These are phyloP conservation scores for Eupithecia centaureata DNA, from an alignment of 2,888 invertebrate genomes.

Conservation along the genomic window DNA sequence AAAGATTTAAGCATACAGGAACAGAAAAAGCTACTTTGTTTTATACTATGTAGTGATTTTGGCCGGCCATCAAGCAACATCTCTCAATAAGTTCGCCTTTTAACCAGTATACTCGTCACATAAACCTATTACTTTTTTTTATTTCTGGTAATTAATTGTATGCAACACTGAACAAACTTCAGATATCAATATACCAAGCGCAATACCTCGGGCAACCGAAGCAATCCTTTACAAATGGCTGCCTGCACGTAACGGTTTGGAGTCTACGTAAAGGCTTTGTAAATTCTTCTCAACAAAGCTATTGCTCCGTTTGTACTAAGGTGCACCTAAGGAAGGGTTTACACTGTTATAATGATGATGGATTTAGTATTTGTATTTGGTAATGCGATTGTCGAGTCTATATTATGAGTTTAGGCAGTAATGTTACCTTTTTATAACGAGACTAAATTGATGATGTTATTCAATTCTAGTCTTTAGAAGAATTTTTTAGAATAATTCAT, in stretches of 20 bases:
- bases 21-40: too few species aligned
- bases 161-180: neutral
- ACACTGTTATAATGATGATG: neutral
- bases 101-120: too few species aligned
- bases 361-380: neutral
- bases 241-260: neutral
- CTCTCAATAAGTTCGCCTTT: too few species aligned
- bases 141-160: neutral
- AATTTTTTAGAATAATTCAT: too few species aligned
- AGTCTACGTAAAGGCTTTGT: conserved; percentile 14
- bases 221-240: neutral
- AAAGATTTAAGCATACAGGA: too few species aligned
- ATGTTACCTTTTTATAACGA: neutral
- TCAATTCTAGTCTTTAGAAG: too few species aligned
- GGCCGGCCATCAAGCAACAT: too few species aligned
- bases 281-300: conserved; percentile 31
- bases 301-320: conserved; percentile 23
- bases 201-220: neutral
- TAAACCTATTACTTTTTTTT: too few species aligned
- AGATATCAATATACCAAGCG: neutral
- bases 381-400: neutral
- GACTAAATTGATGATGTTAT: too few species aligned
- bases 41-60: too few species aligned
- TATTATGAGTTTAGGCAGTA: neutral
- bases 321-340: neutral